Evolutionary conservation across 1,140 invertebrate genomes (phyloP), one percentile per base, ranked within the genome.

Genomic region (Drosophila baimaii): DNA sequence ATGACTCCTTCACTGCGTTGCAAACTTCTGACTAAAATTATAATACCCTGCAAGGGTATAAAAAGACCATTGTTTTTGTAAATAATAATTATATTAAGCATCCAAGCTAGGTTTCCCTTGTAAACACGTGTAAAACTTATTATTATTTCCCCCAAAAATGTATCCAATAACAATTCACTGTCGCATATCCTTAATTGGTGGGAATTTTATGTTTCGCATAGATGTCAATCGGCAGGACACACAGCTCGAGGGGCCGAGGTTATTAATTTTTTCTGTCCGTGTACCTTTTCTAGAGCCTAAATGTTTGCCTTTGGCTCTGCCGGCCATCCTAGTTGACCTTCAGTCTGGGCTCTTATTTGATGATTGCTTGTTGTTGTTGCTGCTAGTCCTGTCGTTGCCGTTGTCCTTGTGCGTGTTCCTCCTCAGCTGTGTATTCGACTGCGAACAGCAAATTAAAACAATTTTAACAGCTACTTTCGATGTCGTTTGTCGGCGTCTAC

Each of bases 401-500:
- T 21, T 37, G 63, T 47, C 69, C 33, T 70, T 51, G 44, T 55
- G n/a, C 46, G 17, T 31, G 33, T 13, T 44, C 55, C 10, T 31
- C 37, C 49, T 52, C 73, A 52, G 49, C 43, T 75, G 74, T 59
- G 66, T 80, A 69, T 54, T 69, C 44, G 62, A 71, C 69, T 72
- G 66, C 49, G 66, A 69, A 69, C 49, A 77, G 84, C 71, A 89
- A 89, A 89, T 89, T 89, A 89, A 89, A 84, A 84, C 84, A 89
- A 89, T 89, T 89, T 89, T 89, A 89, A 89, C 84, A 89, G 84
- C 83, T 74, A 89, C 79, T 83, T 75, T 72, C 83, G 59, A 65
- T 79, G 83, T 88, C 79, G 83, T 73, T 76, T 72, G 82, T 66
- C 52, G 71, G 51, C 73, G 77, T 78, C 77, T 84, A 89, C 84